A percentile compares a stretch with the other conserved stretches of the same genome.
Evolutionary conservation across 2,888 invertebrate species (phyloP).

Genomic region (Parnassius smintheus): DNA sequence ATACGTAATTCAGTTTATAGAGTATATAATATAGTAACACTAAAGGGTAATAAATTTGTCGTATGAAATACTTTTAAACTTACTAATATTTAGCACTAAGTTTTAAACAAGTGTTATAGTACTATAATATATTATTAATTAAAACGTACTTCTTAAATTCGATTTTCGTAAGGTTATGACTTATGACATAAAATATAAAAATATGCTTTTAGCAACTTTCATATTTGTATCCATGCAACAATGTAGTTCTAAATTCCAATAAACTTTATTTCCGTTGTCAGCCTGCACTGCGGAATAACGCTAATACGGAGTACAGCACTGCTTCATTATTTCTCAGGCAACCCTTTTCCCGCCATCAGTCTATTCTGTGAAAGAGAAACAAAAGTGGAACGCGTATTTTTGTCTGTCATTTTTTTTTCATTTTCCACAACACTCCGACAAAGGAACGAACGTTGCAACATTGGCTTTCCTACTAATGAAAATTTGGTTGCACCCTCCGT

Average conservation of each 20-base stretch:
- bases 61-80: no score
- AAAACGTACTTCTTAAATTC: no score
- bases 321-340: constrained; percentile 64
- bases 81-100: no score
- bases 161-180: no score
- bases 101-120: no score
- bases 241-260: constrained; percentile 14
- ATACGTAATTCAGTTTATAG: no score
- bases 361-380: constrained; percentile 47
- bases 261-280: constrained; percentile 21
- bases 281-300: constrained; percentile 37
- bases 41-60: no score
- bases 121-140: no score
- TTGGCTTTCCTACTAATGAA: constrained; percentile 64
- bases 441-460: constrained; percentile 48
- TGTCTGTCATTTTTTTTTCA: constrained; percentile 47
- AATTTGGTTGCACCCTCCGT: constrained; percentile 45
- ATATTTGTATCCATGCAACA: not conserved
- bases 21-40: no score
- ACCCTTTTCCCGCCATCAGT: constrained; percentile 59
- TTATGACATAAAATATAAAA: no score
- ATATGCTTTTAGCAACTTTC: no score
- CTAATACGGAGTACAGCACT: constrained; percentile 37
- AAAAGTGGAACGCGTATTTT: constrained; percentile 63
- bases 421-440: constrained; percentile 44